A percentile compares a stretch with the other conserved stretches of the same genome.
These are phyloP conservation scores for Eumerus sabulonum DNA, from an alignment of 2,888 invertebrate genomes.

Conservation along the genomic window DNA sequence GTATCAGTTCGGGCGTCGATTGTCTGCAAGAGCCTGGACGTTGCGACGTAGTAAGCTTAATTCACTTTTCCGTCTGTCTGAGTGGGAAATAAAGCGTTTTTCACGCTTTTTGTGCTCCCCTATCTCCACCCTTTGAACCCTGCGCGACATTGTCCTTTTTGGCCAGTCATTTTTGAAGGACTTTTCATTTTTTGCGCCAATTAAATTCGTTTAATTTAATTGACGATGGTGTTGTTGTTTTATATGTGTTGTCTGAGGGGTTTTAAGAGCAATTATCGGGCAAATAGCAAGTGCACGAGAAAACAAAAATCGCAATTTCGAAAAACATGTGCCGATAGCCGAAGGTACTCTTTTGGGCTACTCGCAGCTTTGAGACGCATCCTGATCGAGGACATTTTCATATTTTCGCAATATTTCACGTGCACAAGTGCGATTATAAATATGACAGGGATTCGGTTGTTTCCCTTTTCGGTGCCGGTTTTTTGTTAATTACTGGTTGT, in stretches of 20 bases:
- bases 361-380: slow-evolving; percentile 14
- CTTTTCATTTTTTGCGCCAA: slow-evolving; percentile 56
- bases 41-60: slow-evolving; percentile 52
- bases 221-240: slow-evolving; percentile 52
- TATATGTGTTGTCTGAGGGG: slow-evolving; percentile 38
- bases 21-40: background rate
- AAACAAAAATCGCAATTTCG: no score
- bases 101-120: no score
- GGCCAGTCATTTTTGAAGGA: slow-evolving; percentile 20
- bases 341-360: slow-evolving; percentile 27
- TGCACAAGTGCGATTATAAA: slow-evolving; percentile 1
- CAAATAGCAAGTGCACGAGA: no score
- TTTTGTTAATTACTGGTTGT: slow-evolving; percentile 30
- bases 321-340: no score
- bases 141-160: no score
- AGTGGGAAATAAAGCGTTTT: slow-evolving; percentile 67
- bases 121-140: slow-evolving; percentile 3
- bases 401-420: slow-evolving; percentile 12
- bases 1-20: background rate
- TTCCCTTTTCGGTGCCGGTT: background rate
- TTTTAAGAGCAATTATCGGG: slow-evolving; percentile 46
- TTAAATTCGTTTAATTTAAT: slow-evolving; percentile 66
- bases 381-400: slow-evolving; percentile 60
- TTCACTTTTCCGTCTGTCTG: slow-evolving; percentile 67
- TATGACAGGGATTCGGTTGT: background rate